Conservation (phyloP, 1,140 invertebrate genomes). For the Procambarus virginalis region DNA sequence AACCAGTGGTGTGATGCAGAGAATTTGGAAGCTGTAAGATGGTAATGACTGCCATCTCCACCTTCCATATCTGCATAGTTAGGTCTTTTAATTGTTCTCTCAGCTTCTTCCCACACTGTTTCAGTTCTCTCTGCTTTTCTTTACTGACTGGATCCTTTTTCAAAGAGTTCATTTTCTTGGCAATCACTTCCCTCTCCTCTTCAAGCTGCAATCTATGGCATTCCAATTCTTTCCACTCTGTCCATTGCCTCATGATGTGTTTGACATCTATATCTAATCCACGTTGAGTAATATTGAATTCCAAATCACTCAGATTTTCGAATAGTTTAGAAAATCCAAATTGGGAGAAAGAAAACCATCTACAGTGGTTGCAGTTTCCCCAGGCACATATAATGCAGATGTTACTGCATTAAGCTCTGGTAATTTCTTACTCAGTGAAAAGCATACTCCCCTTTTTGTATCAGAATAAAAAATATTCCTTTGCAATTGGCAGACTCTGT, state of each 20-base stretch:
- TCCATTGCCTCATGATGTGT: constrained; percentile 17
- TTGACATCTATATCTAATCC: constrained; percentile 22
- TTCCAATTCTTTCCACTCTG: constrained; percentile 21
- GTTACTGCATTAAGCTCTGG: background rate
- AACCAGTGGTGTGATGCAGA: constrained; percentile 19
- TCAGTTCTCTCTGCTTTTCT: constrained; percentile 23
- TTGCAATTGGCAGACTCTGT: background rate
- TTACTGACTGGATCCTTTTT: constrained; percentile 3
- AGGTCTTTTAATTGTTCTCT: constrained; percentile 27
- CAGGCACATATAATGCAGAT: constrained; percentile 47
- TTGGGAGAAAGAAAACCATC: constrained; percentile 37
- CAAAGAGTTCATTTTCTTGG: constrained; percentile 13
- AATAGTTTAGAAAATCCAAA: constrained; percentile 37
- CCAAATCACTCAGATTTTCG: constrained; percentile 13
- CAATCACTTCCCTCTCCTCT: constrained; percentile 14
- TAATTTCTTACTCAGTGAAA: background rate
- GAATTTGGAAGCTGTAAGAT: constrained; percentile 38
- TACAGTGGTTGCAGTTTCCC: constrained; percentile 26
- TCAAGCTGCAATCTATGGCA: constrained; percentile 4
- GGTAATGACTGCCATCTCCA: constrained; percentile 29
- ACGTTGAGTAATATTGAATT: constrained; percentile 19
- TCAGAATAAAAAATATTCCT: background rate
- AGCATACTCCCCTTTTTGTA: background rate
- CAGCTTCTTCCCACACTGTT: constrained; percentile 38
- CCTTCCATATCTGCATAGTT: constrained; percentile 20